Percentiles rank a stretch among this genome's conserved stretches.
These are phyloP conservation scores for Tragelaphus buxtoni DNA, from an alignment of 2,113 vertebrate genomes.

Conservation along the genomic window DNA sequence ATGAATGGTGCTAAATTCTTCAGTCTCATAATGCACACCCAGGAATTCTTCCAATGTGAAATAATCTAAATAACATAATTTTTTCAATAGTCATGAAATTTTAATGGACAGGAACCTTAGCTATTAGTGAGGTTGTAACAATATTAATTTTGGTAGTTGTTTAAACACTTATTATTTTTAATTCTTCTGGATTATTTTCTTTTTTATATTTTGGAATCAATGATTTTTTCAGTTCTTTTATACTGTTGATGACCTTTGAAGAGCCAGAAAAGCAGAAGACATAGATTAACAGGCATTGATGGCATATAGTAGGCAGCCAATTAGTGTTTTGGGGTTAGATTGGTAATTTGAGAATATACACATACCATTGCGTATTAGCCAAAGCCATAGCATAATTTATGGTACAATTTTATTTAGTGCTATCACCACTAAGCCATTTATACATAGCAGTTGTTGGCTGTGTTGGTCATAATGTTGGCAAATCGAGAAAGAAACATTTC, in stretches of 20 bases:
- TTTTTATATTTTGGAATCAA: neutral
- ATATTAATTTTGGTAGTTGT: neutral
- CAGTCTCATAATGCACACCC: neutral
- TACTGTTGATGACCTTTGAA: neutral
- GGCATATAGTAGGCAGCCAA: neutral
- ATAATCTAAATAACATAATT: constrained; percentile 3
- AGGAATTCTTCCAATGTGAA: constrained; percentile 11
- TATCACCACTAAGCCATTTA: neutral
- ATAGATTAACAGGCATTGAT: neutral
- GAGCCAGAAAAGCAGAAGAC: neutral
- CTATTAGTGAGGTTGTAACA: neutral
- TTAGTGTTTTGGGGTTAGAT: neutral
- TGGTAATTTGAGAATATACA: neutral
- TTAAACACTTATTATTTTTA: neutral
- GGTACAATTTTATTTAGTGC: neutral
- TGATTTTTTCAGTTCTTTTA: neutral
- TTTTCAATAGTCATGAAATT: neutral
- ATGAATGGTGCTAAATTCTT: neutral
- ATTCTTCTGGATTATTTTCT: neutral
- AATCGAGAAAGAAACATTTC: neutral
- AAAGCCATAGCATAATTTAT: neutral
- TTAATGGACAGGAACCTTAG: constrained; percentile 1
- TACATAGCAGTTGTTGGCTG: neutral
- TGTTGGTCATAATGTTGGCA: neutral
- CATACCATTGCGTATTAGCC: neutral